Evolutionary conservation across 1,140 invertebrate species (phyloP).

Genomic region (Drosophila rufa): DNA sequence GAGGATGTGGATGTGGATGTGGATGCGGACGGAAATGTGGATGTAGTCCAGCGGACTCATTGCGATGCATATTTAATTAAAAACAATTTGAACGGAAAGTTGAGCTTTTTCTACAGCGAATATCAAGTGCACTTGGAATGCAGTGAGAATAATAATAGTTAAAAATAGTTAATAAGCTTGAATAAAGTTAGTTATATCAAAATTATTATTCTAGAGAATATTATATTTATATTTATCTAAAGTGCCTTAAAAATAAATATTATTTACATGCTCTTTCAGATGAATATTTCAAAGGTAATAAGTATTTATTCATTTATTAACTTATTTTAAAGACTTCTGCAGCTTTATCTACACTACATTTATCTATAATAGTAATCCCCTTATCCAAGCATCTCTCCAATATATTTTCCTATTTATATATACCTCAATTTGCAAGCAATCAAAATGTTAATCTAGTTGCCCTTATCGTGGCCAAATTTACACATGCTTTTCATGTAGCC

Average conservation of each 20-base stretch:
- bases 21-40: conserved; percentile 4
- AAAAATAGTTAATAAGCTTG: not conserved
- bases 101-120: not conserved
- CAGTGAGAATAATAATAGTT: not conserved
- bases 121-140: conserved; percentile 12
- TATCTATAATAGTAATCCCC: not conserved
- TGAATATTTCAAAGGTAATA: too few species aligned
- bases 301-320: not conserved
- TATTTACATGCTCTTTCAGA: too few species aligned
- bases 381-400: too few species aligned
- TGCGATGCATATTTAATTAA: conserved; percentile 56
- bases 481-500: conserved; percentile 20
- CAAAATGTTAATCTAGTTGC: conserved; percentile 20
- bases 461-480: conserved; percentile 5
- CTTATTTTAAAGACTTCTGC: not conserved
- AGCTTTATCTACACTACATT: too few species aligned
- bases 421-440: conserved; percentile 5
- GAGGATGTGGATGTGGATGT: conserved; percentile 18
- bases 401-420: not conserved
- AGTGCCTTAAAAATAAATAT: not conserved
- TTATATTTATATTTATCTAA: not conserved
- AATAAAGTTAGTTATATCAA: not conserved
- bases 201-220: too few species aligned
- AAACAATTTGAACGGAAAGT: conserved; percentile 37
- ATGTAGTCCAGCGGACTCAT: conserved; percentile 16